These are phyloP conservation scores for Calameuta pallipes DNA, from an alignment of 2,888 invertebrate genomes.

Conservation along the genomic window DNA sequence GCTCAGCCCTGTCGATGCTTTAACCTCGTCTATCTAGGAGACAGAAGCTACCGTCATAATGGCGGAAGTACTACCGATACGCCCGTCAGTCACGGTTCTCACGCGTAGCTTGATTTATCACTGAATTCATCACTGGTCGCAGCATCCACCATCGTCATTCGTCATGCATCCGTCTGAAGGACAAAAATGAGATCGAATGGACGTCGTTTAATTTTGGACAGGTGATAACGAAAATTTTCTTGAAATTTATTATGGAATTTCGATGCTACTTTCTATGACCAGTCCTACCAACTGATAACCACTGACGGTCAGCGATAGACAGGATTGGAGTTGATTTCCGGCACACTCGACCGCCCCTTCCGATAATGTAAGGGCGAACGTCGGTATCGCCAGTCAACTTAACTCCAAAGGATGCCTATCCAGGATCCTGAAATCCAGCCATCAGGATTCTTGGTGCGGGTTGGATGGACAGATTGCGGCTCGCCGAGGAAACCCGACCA, in stretches of 20 bases:
- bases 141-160: background rate
- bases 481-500: slow-evolving; percentile 51
- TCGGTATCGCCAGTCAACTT: slow-evolving; percentile 50
- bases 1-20: slow-evolving; percentile 14
- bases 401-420: slow-evolving; percentile 55
- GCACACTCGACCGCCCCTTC: slow-evolving; percentile 42
- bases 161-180: background rate
- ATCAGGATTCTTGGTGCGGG: slow-evolving; percentile 51
- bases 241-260: background rate
- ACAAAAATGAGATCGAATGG: background rate
- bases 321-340: slow-evolving; percentile 60
- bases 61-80: slow-evolving; percentile 33
- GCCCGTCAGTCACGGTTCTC: slow-evolving; percentile 26
- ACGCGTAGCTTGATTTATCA: background rate
- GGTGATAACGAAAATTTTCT: background rate
- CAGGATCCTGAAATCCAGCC: slow-evolving; percentile 4
- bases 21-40: slow-evolving; percentile 31
- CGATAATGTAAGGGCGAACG: slow-evolving; percentile 48
- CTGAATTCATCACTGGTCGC: background rate
- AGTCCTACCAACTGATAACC: slow-evolving; percentile 40
- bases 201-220: background rate
- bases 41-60: slow-evolving; percentile 20
- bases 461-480: slow-evolving; percentile 61
- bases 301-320: slow-evolving; percentile 52
- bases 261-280: background rate